Percentiles rank a stretch among this genome's conserved stretches.
phyloP scores from a whole-genome alignment of 2,888 invertebrate species.

The Hololepta plana region DNA sequence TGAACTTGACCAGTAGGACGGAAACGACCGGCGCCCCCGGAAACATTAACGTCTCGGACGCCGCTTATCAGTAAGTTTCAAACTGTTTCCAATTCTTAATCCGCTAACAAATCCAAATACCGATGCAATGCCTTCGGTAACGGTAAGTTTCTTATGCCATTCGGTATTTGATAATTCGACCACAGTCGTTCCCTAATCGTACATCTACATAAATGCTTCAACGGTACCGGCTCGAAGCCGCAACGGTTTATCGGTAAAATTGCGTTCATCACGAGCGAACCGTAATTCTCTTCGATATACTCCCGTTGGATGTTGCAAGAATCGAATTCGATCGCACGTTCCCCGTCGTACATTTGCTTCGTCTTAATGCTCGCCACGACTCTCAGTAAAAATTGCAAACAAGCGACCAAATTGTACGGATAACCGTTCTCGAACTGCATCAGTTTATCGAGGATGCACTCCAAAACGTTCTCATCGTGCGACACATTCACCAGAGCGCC shows the following conservation, averaged over 20 bases:
- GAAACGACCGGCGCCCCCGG: slow-evolving; percentile 84
- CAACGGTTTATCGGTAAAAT: slow-evolving; percentile 41
- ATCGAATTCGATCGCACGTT: slow-evolving; percentile 13
- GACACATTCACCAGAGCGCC: slow-evolving; percentile 44
- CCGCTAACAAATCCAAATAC: slow-evolving; percentile 57
- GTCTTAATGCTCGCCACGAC: slow-evolving; percentile 40
- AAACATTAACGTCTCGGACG: slow-evolving; percentile 79
- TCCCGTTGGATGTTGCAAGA: slow-evolving; percentile 11
- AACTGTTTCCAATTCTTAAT: slow-evolving; percentile 27
- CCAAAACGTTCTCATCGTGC: slow-evolving; percentile 41
- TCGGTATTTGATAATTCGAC: slow-evolving; percentile 52
- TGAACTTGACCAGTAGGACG: slow-evolving; percentile 81
- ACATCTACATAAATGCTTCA: slow-evolving; percentile 62
- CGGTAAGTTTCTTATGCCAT: slow-evolving; percentile 49
- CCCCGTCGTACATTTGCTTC: slow-evolving; percentile 25
- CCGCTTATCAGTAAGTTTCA: slow-evolving; percentile 61
- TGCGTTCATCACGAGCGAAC: slow-evolving; percentile 35
- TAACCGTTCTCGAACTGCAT: slow-evolving; percentile 33
- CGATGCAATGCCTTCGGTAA: slow-evolving; percentile 46
- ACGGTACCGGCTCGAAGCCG: slow-evolving; percentile 43
- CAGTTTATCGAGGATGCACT: slow-evolving; percentile 30
- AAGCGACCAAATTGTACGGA: slow-evolving; percentile 50
- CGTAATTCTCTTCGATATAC: slow-evolving; percentile 20
- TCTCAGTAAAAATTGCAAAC: slow-evolving; percentile 47
- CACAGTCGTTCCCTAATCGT: slow-evolving; percentile 44